Evolutionary conservation across 35 echinoderm and acorn worm genomes (phyloP).

Genomic region (Holothuria glaberrima): DNA sequence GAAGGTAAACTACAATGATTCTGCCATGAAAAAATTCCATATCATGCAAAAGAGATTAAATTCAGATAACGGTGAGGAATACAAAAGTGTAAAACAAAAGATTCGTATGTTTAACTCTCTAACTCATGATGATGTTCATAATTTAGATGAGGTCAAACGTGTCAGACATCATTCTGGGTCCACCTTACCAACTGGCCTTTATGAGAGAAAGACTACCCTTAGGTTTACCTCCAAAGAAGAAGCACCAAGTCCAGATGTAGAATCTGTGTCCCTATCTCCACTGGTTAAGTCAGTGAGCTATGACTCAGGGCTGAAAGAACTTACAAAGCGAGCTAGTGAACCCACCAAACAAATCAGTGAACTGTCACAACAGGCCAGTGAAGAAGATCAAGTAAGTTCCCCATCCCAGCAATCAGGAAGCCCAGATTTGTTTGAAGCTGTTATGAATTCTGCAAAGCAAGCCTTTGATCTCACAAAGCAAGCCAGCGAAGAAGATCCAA

Average conservation of each 20-base stretch:
- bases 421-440: not conserved
- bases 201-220: not conserved
- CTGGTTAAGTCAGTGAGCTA: conserved; percentile 75
- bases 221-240: not conserved
- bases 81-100: conserved; percentile 59
- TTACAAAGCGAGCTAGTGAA: not conserved
- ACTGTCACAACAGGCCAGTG: not conserved
- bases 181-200: not conserved
- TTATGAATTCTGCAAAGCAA: not conserved
- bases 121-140: conserved; percentile 53
- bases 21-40: conserved; percentile 36
- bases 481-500: not conserved
- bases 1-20: conserved; percentile 26
- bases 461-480: not conserved
- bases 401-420: not conserved
- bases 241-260: too few species aligned
- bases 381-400: not conserved
- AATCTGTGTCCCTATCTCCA: conserved; percentile 26
- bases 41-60: conserved; percentile 39
- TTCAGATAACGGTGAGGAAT: not conserved
- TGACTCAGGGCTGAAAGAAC: conserved; percentile 64
- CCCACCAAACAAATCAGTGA: not conserved
- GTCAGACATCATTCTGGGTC: conserved; percentile 20
- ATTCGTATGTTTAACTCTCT: conserved; percentile 85
- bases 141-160: not conserved